Conservation (phyloP, 2,888 invertebrate species). For the Caenorhabditis sp. region DNA sequence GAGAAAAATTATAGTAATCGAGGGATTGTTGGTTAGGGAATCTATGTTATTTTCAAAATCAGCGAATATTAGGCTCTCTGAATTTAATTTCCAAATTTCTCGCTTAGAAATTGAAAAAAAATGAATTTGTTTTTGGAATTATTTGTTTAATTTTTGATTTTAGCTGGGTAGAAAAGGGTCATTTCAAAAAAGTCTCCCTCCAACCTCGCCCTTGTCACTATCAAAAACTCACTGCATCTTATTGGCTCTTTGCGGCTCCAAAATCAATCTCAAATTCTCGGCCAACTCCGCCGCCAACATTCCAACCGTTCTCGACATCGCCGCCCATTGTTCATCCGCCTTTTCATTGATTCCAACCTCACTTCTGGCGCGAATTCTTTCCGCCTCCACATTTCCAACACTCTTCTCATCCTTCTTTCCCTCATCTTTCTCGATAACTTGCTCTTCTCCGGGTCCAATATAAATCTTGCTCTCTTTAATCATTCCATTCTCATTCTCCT, state of each 20-base stretch:
- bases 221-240: slow-evolving; percentile 77
- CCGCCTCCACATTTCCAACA: not conserved
- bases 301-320: slow-evolving; percentile 58
- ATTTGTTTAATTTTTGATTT: too few species aligned
- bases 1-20: too few species aligned
- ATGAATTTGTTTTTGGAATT: too few species aligned
- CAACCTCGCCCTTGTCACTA: not conserved
- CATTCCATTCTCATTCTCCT: slow-evolving; percentile 4
- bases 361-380: not conserved
- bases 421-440: not conserved
- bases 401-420: not conserved
- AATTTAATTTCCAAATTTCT: too few species aligned
- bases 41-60: too few species aligned
- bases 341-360: slow-evolving; percentile 8
- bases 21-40: too few species aligned
- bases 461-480: not conserved
- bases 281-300: slow-evolving; percentile 84
- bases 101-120: too few species aligned
- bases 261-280: slow-evolving; percentile 88
- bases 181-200: too few species aligned
- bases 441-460: not conserved
- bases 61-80: too few species aligned
- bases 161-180: too few species aligned
- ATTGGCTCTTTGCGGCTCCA: slow-evolving; percentile 93
- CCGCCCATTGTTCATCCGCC: slow-evolving; percentile 55